These are phyloP conservation scores for Sus cebifrons DNA, from an alignment of 2,797 vertebrate genomes.

Conservation along the genomic window DNA sequence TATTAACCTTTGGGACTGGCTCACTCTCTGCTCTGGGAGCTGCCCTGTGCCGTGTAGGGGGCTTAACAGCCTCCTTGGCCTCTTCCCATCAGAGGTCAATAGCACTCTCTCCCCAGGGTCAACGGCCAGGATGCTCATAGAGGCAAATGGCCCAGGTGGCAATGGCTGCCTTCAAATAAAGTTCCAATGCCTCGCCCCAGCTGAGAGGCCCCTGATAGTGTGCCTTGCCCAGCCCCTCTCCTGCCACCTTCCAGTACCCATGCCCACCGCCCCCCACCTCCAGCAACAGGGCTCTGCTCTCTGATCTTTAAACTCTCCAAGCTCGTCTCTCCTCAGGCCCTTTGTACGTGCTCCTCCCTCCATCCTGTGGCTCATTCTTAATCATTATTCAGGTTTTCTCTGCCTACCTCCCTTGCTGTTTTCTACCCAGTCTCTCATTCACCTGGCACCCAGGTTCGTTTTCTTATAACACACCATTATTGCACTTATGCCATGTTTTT, in stretches of 20 bases:
- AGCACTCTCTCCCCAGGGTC: not conserved
- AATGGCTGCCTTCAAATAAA: not conserved
- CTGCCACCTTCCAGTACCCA: not conserved
- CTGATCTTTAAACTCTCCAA: not conserved
- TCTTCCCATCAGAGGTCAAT: not conserved
- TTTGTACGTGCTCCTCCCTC: no score
- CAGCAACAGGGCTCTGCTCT: not conserved
- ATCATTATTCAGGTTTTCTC: not conserved
- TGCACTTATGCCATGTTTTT: not conserved
- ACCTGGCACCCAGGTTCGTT: no score
- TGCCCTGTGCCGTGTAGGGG: not conserved
- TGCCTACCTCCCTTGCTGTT: not conserved
- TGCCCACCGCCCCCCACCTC: no score
- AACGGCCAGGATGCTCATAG: not conserved
- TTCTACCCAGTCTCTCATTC: not conserved
- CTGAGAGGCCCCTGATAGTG: not conserved
- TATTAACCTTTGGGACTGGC: no score
- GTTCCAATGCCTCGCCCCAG: not conserved
- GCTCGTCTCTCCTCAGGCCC: not conserved
- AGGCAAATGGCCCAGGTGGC: not conserved
- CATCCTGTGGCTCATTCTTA: rapidly evolving
- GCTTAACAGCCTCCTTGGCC: no score
- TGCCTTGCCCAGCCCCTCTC: not conserved
- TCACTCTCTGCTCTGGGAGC: not conserved
- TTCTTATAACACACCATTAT: not conserved